phyloP scores from a whole-genome alignment of 2,888 invertebrate genomes.

The Caenorhabditis plicata region DNA sequence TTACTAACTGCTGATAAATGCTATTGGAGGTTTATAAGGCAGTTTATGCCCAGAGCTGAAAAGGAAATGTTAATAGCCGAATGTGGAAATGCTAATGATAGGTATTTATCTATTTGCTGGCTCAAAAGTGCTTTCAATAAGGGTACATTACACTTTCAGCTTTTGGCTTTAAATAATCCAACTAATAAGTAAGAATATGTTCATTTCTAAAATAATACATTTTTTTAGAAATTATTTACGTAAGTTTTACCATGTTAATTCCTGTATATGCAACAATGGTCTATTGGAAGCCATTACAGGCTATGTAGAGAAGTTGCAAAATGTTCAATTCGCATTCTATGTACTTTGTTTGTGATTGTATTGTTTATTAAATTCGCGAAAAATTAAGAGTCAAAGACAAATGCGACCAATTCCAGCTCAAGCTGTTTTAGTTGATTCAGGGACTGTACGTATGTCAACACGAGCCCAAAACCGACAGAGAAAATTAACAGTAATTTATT shows the following conservation, averaged over 20 bases:
- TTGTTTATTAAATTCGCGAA: not conserved
- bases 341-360: slow-evolving; percentile 7
- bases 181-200: slow-evolving; percentile 19
- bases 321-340: slow-evolving; percentile 45
- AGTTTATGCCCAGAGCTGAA: slow-evolving; percentile 52
- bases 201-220: not conserved
- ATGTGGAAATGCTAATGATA: slow-evolving; percentile 39
- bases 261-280: slow-evolving; percentile 44
- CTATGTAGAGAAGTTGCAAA: slow-evolving; percentile 24
- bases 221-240: slow-evolving; percentile 24
- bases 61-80: slow-evolving; percentile 43
- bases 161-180: slow-evolving; percentile 39
- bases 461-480: slow-evolving; percentile 21
- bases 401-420: slow-evolving; percentile 19
- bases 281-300: slow-evolving; percentile 36
- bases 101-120: slow-evolving; percentile 55
- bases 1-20: slow-evolving; percentile 39
- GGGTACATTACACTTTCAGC: slow-evolving; percentile 52
- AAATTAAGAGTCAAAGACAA: slow-evolving; percentile 19
- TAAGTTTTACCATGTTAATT: slow-evolving; percentile 44
- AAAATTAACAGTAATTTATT: too few relatives aligned
- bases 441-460: slow-evolving; percentile 10
- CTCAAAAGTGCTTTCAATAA: slow-evolving; percentile 57
- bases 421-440: slow-evolving; percentile 25
- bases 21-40: slow-evolving; percentile 54